Base-by-base conservation (phyloP, 2,797 vertebrate genomes). In the Furcifer pardalis region DNA sequence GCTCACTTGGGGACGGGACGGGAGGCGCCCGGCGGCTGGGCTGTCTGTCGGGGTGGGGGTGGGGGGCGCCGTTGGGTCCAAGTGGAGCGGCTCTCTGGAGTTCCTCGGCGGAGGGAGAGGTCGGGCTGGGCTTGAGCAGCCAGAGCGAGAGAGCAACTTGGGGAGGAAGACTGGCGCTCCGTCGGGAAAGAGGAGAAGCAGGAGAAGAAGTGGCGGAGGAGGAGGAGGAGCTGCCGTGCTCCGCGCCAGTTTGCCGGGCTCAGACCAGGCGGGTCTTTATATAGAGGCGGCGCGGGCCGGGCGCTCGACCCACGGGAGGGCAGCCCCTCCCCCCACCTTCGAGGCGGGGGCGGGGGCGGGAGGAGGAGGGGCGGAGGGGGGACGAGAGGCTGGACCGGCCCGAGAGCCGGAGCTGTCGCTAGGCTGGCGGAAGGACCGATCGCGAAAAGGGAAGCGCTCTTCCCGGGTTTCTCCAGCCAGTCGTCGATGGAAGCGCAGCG, bases 251-350 rank as follows among this genome's bases (percentile, higher is more conserved):
- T 96, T 90, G 95, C 94, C 93, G 92, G 92, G 92, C 90, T 92
- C 90, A 96, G 95, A 94, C 97, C 96, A 93, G 96, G 97, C 97
- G 97, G 96, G 97, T 97, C 97, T 97, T 98, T 98, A 98, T 98
- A 98, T 98, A 98, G 97, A 96, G 96, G 96, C 97, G 97, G 97
- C 93, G 87, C 96, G 97, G 97, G 97, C 97, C 96, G 97, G 89
- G n/a, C 25, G 92, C 93, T 92, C 95, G 92, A 97, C 96, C 97
- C 87, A 93, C 90, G 95, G 91, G 97, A 97, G 96, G 97, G 96
- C 85, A 82, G 90, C 93, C 87, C 91, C 90, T 84, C 63, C 75
- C 89, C 89, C 91, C 91, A 93, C 91, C 94, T 91, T 88, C 92
- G 90, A 89, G 92, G 93, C 91, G 77, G 44, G 62, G 77, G 42